Evolutionary conservation across 35 echinoderm and acorn worm species (phyloP).

Genomic region (Heliocidaris erythrogramma): DNA sequence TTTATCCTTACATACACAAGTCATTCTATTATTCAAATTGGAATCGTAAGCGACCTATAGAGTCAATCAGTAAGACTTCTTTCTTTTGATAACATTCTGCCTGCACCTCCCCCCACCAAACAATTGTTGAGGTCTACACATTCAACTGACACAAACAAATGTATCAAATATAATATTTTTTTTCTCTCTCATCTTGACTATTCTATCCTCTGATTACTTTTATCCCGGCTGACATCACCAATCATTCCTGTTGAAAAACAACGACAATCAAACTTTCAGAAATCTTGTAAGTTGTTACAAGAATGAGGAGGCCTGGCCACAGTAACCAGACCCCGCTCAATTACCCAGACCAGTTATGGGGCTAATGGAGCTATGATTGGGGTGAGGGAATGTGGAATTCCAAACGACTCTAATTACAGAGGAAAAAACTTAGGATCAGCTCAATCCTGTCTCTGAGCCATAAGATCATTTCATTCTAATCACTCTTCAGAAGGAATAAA

Average conservation of each 20-base stretch:
- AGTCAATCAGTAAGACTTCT: neutral
- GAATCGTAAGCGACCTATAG: neutral
- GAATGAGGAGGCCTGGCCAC: neutral
- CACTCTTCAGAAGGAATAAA: neutral
- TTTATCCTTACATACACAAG: no score
- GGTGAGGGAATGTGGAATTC: slow-evolving; percentile 4
- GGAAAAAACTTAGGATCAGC: neutral
- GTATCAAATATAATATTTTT: slow-evolving; percentile 4
- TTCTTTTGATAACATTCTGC: neutral
- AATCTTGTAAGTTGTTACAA: neutral
- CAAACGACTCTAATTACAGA: slow-evolving; percentile 38
- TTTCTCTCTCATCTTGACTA: neutral
- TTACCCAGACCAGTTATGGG: slow-evolving; percentile 15
- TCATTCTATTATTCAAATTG: neutral
- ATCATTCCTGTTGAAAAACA: slow-evolving; percentile 11
- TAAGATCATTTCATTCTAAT: slow-evolving; percentile 23
- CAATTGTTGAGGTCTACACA: neutral
- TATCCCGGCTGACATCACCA: neutral
- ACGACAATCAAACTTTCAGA: neutral
- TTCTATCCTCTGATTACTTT: neutral
- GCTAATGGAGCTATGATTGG: slow-evolving; percentile 22
- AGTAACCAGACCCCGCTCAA: slow-evolving; percentile 30
- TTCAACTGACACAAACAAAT: neutral
- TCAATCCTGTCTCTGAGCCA: neutral
- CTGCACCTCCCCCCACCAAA: neutral